Evolutionary conservation across 2,888 invertebrate genomes (phyloP), one percentile per base, ranked within the genome.

Genomic region (Andrena minutula): DNA sequence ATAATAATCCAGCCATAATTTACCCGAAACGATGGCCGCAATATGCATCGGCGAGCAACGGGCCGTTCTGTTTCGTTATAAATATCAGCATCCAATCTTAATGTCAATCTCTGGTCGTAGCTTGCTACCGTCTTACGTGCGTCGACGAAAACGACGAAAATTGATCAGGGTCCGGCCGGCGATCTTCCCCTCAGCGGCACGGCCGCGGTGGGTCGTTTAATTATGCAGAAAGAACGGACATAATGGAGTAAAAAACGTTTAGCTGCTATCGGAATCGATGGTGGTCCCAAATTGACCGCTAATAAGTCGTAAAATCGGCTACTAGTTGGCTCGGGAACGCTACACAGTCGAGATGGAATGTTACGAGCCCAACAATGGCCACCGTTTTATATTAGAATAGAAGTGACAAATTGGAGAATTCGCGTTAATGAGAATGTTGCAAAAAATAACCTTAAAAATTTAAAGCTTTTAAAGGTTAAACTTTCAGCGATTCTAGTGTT

Each of bases 111-210:
- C 65, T 72, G 72, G 68, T 82, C 23, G 58, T 75, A 79, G 75
- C 82, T 74, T 58, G 89, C 91, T 90, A 91, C 91, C 82, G 91
- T 89, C 89, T 91, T 91, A 91, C 90, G 90, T 88, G 75, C 35
- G 26, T 56, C 23, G 77, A 64, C 78, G 71, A 87, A 83, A 87
- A 85, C 77, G 61, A 86, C 72, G 80, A 87, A 77, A 75, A 85
- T 74, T 75, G 74, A 80, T 78, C 70, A 58, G 53, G 41, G 63
- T 58, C 69, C 26, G 28, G 60, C 32, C 56, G 26, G 23, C 61
- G 20, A 41, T 30, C 60, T 30, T 69, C 8, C 73, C 60, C 4
- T 8, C 5, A 26, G 8, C 7, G 64, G 32, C 60, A 32, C n/a
- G 5, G 16, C 41, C 8, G 41, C 66, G 7, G 30, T 6, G 26